Evolutionary conservation across 2,797 vertebrate species (phyloP).

Genomic region (Mus caroli): DNA sequence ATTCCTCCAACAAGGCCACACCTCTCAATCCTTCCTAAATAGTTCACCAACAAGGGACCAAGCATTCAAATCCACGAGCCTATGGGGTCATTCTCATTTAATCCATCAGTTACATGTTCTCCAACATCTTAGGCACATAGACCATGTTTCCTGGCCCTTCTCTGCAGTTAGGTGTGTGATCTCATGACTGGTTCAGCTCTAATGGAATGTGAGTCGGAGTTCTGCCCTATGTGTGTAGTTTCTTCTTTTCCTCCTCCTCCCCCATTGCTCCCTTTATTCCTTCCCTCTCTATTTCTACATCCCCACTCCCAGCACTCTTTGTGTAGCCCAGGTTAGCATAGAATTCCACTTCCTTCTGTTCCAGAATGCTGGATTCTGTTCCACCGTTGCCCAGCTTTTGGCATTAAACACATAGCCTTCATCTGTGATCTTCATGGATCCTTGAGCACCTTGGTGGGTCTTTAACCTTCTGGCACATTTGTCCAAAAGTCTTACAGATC

Average conservation of each 20-base stretch:
- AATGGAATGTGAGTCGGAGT: background rate
- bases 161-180: background rate
- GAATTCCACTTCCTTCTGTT: background rate
- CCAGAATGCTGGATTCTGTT: background rate
- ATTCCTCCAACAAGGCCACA: background rate
- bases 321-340: background rate
- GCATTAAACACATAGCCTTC: background rate
- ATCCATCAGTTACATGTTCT: background rate
- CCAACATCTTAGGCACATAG: background rate
- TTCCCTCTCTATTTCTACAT: background rate
- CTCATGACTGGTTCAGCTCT: background rate
- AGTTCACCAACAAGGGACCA: background rate
- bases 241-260: background rate
- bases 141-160: background rate
- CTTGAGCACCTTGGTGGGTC: background rate
- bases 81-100: background rate
- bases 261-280: background rate
- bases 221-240: background rate
- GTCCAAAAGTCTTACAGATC: background rate
- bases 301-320: background rate
- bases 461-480: background rate
- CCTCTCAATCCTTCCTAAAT: background rate
- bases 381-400: background rate
- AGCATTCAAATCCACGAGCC: background rate
- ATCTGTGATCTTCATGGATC: background rate